phyloP scores from a whole-genome alignment of 2,888 invertebrate species.

The Drosophila melanosoma region DNA sequence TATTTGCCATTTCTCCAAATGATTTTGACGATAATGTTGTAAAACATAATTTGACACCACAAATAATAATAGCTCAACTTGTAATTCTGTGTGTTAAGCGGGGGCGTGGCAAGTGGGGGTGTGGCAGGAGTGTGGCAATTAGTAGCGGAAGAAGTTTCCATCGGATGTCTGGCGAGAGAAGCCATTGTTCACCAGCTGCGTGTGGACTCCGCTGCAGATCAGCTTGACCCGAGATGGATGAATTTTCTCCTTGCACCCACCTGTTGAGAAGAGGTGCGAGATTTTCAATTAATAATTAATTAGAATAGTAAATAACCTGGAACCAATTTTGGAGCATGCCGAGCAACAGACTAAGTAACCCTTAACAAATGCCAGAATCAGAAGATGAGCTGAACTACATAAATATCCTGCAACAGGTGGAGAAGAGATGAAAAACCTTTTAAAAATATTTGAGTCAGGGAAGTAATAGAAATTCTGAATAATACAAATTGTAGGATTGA shows the following conservation, averaged over 20 bases:
- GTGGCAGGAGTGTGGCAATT: conserved; percentile 36
- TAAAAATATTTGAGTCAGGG: too few relatives aligned
- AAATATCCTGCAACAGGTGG: too few relatives aligned
- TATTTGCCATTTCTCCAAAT: conserved; percentile 40
- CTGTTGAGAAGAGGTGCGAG: conserved; percentile 65
- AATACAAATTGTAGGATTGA: too few relatives aligned
- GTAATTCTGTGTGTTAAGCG: not conserved
- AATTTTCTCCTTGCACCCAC: conserved; percentile 88
- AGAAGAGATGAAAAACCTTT: too few relatives aligned
- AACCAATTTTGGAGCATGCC: too few relatives aligned
- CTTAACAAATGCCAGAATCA: not conserved
- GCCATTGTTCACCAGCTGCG: conserved; percentile 92
- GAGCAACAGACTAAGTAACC: not conserved
- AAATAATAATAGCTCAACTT: not conserved
- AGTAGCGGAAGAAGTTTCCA: conserved; percentile 90
- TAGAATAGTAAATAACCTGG: too few relatives aligned
- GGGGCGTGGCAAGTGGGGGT: not conserved
- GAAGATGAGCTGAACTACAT: too few relatives aligned
- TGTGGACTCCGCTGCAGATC: conserved; percentile 92
- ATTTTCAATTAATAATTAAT: not conserved
- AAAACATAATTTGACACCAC: conserved; percentile 7
- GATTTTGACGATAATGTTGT: conserved; percentile 10
- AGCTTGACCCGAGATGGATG: conserved; percentile 91
- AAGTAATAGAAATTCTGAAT: too few relatives aligned
- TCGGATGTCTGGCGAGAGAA: conserved; percentile 92